These are phyloP conservation scores for Silurus lanzhouensis DNA, from an alignment of 2,797 vertebrate species.

Conservation along the genomic window DNA sequence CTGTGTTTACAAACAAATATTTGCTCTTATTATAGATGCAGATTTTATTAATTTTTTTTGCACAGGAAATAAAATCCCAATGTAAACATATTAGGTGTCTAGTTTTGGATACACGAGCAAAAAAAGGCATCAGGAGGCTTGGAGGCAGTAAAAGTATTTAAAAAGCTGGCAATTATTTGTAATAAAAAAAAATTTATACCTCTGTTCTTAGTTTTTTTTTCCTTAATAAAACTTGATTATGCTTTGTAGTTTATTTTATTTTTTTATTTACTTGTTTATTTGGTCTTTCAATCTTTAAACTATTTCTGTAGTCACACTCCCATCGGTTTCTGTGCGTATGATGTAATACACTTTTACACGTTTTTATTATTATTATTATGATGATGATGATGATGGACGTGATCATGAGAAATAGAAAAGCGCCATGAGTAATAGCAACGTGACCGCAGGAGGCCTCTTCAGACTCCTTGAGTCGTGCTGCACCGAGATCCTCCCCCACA, in stretches of 20 bases:
- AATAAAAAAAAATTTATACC: too few relatives aligned
- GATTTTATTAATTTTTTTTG: background rate
- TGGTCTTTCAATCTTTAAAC: background rate
- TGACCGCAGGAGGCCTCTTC: slow-evolving; percentile 38
- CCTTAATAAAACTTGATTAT: background rate
- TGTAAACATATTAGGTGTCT: too few relatives aligned
- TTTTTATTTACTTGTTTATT: background rate
- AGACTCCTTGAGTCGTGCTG: slow-evolving; percentile 46
- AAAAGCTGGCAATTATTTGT: too few relatives aligned
- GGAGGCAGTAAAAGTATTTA: background rate
- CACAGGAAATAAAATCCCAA: background rate
- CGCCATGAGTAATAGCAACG: slow-evolving; percentile 52
- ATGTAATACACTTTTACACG: background rate
- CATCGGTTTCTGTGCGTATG: background rate
- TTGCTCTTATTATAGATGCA: slow-evolving; percentile 23
- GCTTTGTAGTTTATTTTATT: too few relatives aligned
- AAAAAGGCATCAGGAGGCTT: background rate
- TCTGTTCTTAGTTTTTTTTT: too few relatives aligned
- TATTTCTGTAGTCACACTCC: background rate
- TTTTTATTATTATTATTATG: background rate
- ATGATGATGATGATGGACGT: background rate
- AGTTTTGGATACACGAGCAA: too few relatives aligned
- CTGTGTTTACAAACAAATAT: slow-evolving; percentile 12
- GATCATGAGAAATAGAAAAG: background rate
- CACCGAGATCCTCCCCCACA: slow-evolving; percentile 50